Evolutionary conservation across 2,888 invertebrate genomes (phyloP).

Genomic region (Lydus trimaculatus): DNA sequence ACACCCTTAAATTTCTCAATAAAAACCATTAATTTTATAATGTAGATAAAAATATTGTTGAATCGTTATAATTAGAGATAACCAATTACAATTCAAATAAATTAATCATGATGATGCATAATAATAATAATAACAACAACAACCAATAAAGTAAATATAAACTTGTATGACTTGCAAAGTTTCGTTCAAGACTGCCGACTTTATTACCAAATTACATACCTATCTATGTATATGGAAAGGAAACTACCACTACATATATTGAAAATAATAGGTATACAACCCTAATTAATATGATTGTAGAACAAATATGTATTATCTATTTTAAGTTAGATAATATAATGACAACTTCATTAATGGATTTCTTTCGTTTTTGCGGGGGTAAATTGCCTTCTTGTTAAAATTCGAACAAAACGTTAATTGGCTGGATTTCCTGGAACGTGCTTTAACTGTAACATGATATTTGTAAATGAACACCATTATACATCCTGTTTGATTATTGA

Average conservation of each 20-base stretch:
- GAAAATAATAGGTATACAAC: conserved; percentile 1
- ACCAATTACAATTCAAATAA: conserved; percentile 44
- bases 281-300: conserved; percentile 4
- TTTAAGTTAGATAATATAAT: no score
- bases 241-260: background rate
- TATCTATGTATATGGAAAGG: background rate
- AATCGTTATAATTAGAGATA: conserved; percentile 31
- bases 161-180: background rate
- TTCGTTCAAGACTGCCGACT: background rate
- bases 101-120: conserved; percentile 55
- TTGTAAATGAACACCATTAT: conserved; percentile 24
- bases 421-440: conserved; percentile 31
- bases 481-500: conserved; percentile 25
- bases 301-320: background rate
- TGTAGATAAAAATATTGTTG: background rate
- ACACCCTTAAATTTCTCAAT: background rate
- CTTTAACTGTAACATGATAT: conserved; percentile 11
- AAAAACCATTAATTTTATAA: background rate
- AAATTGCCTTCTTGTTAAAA: background rate
- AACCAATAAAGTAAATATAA: background rate
- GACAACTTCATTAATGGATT: conserved; percentile 1
- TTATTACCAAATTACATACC: background rate
- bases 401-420: conserved; percentile 21
- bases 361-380: background rate
- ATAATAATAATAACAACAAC: background rate